Base-by-base conservation (phyloP, 2,888 invertebrate genomes). In the Carterocephalus palaemon region DNA sequence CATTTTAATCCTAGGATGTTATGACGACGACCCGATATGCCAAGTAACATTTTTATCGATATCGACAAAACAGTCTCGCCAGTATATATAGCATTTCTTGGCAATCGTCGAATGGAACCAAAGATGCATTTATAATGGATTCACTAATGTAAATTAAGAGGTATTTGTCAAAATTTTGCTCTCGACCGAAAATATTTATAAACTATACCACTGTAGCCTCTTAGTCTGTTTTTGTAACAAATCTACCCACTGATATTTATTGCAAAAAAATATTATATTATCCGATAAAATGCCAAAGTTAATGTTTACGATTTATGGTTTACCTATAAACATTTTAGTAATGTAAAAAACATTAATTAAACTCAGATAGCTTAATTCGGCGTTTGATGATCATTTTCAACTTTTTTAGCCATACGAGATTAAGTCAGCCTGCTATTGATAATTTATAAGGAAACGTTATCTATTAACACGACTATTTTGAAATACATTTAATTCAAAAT, bases 121-220 rank as follows among this genome's bases (percentile, higher is more conserved):
- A 67, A 72, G 76, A 79, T 70, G 75, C 79, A 81, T 79, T 77
- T 69, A 79, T 80, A 81, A 74, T 52, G 73, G 68, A 73, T 78
- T 85, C 80, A 83, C 84, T 85, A 83, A 78, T 75, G 75, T 77
- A 81, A 83, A 85, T 85, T 83, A 84, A 85, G 82, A 79, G 73
- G 79, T 84, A 84, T 85, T 83, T 83, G 82, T 84, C 83, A 81
- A 80, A 81, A 75, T 68, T 73, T 75, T 67, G 68, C 69, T 67
- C 54, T 68, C 53, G 39, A 71, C 67, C 73, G 75, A 74, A 81
- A 81, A 82, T 78, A 81, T 81, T 80, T 79, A 76, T 80, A 79
- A 76, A 78, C 70, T 62, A 57, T 61, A 65, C 72, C 71, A 70
- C 67, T 67, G 66, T 48, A 52, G 50, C 64, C 62, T 60, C 67